Evolutionary conservation across 2,888 invertebrate genomes (phyloP), one percentile per base, ranked within the genome.

Genomic region (Elgonia sp.): DNA sequence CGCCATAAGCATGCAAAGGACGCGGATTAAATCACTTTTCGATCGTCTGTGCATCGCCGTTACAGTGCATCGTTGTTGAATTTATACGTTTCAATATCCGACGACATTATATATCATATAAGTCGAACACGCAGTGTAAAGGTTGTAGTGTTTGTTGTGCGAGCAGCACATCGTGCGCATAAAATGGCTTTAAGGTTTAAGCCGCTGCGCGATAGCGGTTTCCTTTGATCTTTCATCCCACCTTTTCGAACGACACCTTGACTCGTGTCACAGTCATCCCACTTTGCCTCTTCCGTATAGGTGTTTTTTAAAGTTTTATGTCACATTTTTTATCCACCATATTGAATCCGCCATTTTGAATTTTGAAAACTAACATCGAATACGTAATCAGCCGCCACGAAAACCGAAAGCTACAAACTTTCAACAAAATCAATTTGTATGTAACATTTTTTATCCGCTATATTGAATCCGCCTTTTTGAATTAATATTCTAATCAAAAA

Each of bases 151-250:
- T 80, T 75, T 60, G 84, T 70, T 84, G 29, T 29, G 77, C 73
- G 86, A 88, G 86, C 77, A 62, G 72, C 73, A 73, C 67, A 72
- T 82, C 82, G 73, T 90, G 90, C 90, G 91, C 91, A 91, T 91
- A 90, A 91, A 92, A 88, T 69, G 85, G 75, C 88, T 85, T 76
- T 89, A 89, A 88, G 89, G 91, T 89, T 90, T 90, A 90, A 90
- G 91, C 91, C 91, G 91, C 89, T 85, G 90, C 87, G 91, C 92
- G 94, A 94, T 94, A 94, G 94, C 94, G 94, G 94, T 89, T 29
- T 89, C 92, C 93, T 94, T 94, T 94, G 94, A 94, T 93, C 89
- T 91, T 60, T 75, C 87, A 85, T 82, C 91, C 91, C 90, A 89
- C 88, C 90, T 90, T 88, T 86, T 39, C 77, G 62, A 75, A 83